These are phyloP conservation scores for Chrysolina haemoptera DNA, from an alignment of 2,888 invertebrate genomes.

Conservation along the genomic window DNA sequence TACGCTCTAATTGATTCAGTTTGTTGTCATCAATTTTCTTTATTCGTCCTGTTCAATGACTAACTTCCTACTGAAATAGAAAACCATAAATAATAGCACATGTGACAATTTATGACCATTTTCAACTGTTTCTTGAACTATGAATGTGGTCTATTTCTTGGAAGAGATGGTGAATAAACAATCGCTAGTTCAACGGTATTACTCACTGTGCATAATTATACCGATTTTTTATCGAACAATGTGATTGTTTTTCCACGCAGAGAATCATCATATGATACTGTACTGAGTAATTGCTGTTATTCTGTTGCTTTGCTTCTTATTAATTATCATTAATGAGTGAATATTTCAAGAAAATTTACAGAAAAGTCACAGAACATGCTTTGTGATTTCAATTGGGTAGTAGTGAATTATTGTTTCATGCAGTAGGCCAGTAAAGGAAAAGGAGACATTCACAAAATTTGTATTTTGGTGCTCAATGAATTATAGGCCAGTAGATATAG, in stretches of 20 bases:
- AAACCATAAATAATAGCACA: conserved; percentile 41
- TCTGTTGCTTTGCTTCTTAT: not conserved
- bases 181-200: conserved; percentile 31
- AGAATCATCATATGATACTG: conserved; percentile 6
- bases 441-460: too few relatives aligned
- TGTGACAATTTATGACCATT: conserved; percentile 41
- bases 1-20: conserved; percentile 24
- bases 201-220: conserved; percentile 36
- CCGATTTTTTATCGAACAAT: conserved; percentile 28
- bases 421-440: too few relatives aligned
- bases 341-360: not conserved
- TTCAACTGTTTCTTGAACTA: conserved; percentile 38
- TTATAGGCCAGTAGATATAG: too few relatives aligned
- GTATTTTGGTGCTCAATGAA: too few relatives aligned
- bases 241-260: conserved; percentile 29
- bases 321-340: not conserved
- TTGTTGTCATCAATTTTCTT: conserved; percentile 26
- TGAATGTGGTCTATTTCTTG: conserved; percentile 40
- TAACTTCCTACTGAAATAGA: conserved; percentile 32
- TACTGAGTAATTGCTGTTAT: conserved; percentile 19
- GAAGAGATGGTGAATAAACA: conserved; percentile 39
- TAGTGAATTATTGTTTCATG: too few relatives aligned
- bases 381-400: too few relatives aligned
- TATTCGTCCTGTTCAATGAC: conserved; percentile 34
- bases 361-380: not conserved